Conservation (phyloP, 2,113 vertebrate genomes). For the Podocnemis expansa region DNA sequence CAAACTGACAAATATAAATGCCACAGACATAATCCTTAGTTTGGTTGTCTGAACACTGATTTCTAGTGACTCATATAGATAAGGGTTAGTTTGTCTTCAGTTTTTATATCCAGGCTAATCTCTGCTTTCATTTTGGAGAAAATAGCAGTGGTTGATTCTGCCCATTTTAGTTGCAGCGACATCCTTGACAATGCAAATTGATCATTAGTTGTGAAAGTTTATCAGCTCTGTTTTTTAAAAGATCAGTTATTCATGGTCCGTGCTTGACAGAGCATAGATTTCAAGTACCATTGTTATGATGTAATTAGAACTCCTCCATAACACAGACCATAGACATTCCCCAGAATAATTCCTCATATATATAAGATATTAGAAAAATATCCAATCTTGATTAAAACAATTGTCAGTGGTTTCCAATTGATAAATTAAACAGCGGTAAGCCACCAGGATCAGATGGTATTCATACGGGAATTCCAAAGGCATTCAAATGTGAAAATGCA, state of each 20-base stretch:
- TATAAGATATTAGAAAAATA: not conserved
- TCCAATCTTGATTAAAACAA: too few relatives aligned
- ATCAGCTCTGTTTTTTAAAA: not conserved
- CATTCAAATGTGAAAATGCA: too few relatives aligned
- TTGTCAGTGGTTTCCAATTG: too few relatives aligned
- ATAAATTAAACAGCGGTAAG: too few relatives aligned
- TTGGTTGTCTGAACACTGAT: conserved; percentile 3
- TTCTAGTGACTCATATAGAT: not conserved
- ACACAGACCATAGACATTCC: not conserved
- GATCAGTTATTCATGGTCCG: not conserved
- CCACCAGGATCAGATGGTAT: too few relatives aligned
- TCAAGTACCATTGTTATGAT: not conserved
- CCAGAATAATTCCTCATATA: not conserved
- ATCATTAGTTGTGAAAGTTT: not conserved
- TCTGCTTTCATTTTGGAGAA: not conserved
- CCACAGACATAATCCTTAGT: not conserved
- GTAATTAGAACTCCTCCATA: not conserved
- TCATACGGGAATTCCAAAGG: too few relatives aligned
- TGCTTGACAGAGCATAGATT: not conserved
- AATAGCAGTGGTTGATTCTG: not conserved
- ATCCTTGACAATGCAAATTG: not conserved
- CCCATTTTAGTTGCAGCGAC: not conserved
- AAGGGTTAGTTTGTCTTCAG: not conserved
- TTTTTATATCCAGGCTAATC: not conserved
- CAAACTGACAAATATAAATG: not conserved